Evolutionary conservation across 2,888 invertebrate species (phyloP).

Genomic region (Nomada flava): DNA sequence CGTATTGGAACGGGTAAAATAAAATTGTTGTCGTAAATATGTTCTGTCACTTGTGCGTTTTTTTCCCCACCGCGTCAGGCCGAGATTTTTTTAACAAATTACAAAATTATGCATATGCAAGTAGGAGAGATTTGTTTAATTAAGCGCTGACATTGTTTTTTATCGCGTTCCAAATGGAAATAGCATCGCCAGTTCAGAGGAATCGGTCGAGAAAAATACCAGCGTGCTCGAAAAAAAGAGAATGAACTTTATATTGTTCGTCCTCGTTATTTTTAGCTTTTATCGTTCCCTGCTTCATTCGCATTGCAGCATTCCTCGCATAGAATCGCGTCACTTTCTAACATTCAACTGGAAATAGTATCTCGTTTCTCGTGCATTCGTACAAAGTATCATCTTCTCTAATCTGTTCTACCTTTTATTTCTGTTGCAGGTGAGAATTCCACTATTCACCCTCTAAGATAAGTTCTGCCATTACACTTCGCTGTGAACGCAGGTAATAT

Average conservation of each 20-base stretch:
- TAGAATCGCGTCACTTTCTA: background rate
- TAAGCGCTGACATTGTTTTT: background rate
- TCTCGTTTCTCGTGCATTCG: background rate
- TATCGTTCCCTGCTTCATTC: slow-evolving; percentile 16
- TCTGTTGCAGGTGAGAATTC: slow-evolving; percentile 43
- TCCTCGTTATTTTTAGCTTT: slow-evolving; percentile 27
- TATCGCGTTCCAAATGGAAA: background rate
- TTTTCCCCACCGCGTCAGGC: background rate
- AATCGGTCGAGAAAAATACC: slow-evolving; percentile 1
- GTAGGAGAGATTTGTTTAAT: background rate
- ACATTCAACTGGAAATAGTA: background rate
- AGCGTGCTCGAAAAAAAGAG: background rate
- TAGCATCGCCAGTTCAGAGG: background rate
- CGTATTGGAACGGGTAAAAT: background rate
- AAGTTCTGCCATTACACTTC: too few relatives aligned
- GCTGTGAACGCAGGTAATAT: background rate
- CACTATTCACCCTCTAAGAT: background rate
- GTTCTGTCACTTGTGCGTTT: background rate
- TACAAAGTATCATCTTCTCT: background rate
- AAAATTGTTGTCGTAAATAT: background rate
- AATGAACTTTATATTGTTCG: background rate
- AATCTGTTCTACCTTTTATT: background rate
- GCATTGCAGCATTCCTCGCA: slow-evolving; percentile 13
- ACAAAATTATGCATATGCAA: background rate
- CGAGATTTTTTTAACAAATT: background rate